phyloP scores from a whole-genome alignment of 2,797 vertebrate species.

The Philypnodon macrostomus region DNA sequence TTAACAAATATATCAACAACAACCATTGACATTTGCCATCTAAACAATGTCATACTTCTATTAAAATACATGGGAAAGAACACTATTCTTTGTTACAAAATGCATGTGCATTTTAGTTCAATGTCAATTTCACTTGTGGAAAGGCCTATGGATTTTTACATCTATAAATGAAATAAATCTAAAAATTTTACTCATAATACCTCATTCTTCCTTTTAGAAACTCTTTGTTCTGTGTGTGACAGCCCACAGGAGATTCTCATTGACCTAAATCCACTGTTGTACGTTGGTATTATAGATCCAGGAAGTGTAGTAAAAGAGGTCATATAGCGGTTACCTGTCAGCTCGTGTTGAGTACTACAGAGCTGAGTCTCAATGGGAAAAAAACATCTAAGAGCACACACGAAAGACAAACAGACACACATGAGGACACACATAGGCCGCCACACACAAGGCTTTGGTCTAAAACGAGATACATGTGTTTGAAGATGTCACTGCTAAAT shows the following conservation, averaged over 20 bases:
- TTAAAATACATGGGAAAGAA: no score
- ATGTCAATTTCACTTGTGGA: no score
- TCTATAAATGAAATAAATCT: not conserved
- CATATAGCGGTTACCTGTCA: conserved; percentile 24
- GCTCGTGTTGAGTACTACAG: conserved; percentile 8
- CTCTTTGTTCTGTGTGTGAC: not conserved
- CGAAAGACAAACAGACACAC: conserved; percentile 5
- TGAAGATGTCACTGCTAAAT: not conserved
- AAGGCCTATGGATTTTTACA: not conserved
- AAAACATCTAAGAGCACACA: not conserved
- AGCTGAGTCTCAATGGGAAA: not conserved
- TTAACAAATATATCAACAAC: no score
- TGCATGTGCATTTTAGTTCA: no score
- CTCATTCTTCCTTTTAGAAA: not conserved
- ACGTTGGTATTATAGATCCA: conserved; percentile 5
- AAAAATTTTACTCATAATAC: not conserved
- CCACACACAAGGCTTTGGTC: not conserved
- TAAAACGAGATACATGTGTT: not conserved
- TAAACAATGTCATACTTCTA: no score
- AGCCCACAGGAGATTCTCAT: not conserved
- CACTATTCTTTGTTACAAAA: no score
- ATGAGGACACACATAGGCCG: not conserved
- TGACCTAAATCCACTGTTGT: not conserved
- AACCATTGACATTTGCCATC: no score
- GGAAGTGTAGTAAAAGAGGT: conserved; percentile 14